Percentiles rank a stretch among this genome's conserved stretches.
These are phyloP conservation scores for Cyclina sinensis DNA, from an alignment of 1,140 invertebrate genomes.

Conservation along the genomic window DNA sequence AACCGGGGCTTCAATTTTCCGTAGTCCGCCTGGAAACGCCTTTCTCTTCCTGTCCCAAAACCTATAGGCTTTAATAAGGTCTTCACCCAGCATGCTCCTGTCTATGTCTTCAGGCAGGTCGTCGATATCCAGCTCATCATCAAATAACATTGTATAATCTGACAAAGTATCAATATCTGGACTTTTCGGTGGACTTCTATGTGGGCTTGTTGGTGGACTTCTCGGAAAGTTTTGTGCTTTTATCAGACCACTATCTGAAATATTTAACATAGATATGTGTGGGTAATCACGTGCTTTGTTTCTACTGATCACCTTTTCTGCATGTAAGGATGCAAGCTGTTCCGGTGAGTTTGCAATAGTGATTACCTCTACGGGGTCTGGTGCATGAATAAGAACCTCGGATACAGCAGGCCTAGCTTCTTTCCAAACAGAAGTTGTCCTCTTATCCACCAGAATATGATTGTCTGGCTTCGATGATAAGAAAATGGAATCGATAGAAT, in stretches of 20 bases:
- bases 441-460: not conserved
- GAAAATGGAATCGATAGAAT: conserved; percentile 52
- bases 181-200: conserved; percentile 16
- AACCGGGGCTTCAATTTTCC: conserved; percentile 49
- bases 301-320: not conserved
- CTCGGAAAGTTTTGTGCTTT: not conserved
- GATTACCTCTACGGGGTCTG: conserved; percentile 15
- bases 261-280: not conserved
- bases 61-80: conserved; percentile 59
- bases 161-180: conserved; percentile 39
- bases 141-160: conserved; percentile 27
- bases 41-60: conserved; percentile 61
- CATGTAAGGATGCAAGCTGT: not conserved
- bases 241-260: not conserved
- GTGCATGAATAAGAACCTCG: not conserved
- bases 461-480: not conserved
- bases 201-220: not conserved
- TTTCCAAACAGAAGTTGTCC: conserved; percentile 20
- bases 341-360: conserved; percentile 24
- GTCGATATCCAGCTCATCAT: conserved; percentile 44
- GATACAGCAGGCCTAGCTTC: not conserved
- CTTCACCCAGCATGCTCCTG: conserved; percentile 54
- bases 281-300: not conserved
- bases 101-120: conserved; percentile 56
- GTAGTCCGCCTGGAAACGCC: conserved; percentile 47